Percentiles rank a stretch among this genome's conserved stretches.
phyloP scores from a whole-genome alignment of 1,140 invertebrate species.

The Linepithema humile region DNA sequence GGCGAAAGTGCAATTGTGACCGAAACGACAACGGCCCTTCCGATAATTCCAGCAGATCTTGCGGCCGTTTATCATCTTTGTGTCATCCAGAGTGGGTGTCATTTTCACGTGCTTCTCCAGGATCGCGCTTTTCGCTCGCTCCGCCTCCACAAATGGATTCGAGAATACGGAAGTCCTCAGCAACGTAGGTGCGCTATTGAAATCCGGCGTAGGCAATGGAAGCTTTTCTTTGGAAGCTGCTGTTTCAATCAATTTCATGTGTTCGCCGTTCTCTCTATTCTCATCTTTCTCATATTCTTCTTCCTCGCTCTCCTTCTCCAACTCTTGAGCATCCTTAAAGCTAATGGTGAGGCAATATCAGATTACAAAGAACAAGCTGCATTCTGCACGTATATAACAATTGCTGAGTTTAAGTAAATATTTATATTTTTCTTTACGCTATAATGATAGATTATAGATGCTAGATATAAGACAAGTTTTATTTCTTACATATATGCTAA shows the following conservation, averaged over 20 bases:
- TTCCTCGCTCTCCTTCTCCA: slow-evolving; percentile 62
- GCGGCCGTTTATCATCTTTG: slow-evolving; percentile 92
- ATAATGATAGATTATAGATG: slow-evolving; percentile 15
- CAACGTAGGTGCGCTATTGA: slow-evolving; percentile 80
- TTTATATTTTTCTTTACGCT: background rate
- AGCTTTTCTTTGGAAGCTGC: slow-evolving; percentile 81
- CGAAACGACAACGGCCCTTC: slow-evolving; percentile 95
- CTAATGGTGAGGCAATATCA: slow-evolving; percentile 83
- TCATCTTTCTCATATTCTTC: slow-evolving; percentile 67
- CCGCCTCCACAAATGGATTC: slow-evolving; percentile 96
- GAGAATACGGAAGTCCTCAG: slow-evolving; percentile 91
- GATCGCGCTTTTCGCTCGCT: slow-evolving; percentile 93
- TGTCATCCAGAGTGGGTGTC: slow-evolving; percentile 88
- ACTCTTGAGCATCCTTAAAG: slow-evolving; percentile 78
- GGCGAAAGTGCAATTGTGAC: slow-evolving; percentile 96
- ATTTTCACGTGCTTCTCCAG: slow-evolving; percentile 98
- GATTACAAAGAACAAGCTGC: slow-evolving; percentile 82
- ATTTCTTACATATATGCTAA: no score
- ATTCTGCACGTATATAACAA: slow-evolving; percentile 65
- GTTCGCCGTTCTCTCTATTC: slow-evolving; percentile 62
- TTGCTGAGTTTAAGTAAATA: slow-evolving; percentile 35
- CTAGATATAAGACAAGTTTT: no score
- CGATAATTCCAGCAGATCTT: slow-evolving; percentile 97
- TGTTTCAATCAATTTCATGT: slow-evolving; percentile 58
- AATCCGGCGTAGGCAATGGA: slow-evolving; percentile 85